A percentile compares a stretch with the other conserved stretches of the same genome.
phyloP scores from a whole-genome alignment of 2,888 invertebrate species.

The Anodontia alba region DNA sequence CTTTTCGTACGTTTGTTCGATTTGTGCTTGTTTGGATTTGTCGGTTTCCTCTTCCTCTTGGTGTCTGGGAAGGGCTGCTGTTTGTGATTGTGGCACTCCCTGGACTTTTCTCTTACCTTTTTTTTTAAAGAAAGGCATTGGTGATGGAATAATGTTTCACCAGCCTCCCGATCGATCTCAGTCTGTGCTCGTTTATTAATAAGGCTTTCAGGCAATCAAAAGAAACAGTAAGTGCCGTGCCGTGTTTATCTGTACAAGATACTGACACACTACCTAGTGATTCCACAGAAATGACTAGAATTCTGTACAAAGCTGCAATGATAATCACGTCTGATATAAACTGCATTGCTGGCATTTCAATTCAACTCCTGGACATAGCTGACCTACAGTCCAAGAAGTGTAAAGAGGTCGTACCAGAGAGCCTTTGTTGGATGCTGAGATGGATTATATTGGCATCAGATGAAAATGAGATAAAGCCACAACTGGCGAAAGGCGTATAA shows the following conservation, averaged over 20 bases:
- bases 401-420: neutral
- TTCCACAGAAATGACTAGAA: neutral
- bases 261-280: neutral
- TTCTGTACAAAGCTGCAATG: slow-evolving; percentile 3
- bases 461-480: neutral
- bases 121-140: neutral
- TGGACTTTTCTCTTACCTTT: too few relatives aligned
- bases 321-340: slow-evolving; percentile 8
- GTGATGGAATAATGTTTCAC: neutral
- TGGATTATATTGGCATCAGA: slow-evolving; percentile 12
- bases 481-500: neutral
- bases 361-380: neutral
- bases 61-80: too few relatives aligned
- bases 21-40: too few relatives aligned
- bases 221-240: neutral
- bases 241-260: neutral
- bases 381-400: neutral
- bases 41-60: too few relatives aligned
- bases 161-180: slow-evolving; percentile 6
- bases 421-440: neutral
- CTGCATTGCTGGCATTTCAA: neutral
- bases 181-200: neutral
- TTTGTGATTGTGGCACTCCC: too few relatives aligned
- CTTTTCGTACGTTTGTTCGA: too few relatives aligned
- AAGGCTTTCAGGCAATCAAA: neutral